Evolutionary conservation across 2,797 vertebrate genomes (phyloP).

Genomic region (Manis pentadactyla): DNA sequence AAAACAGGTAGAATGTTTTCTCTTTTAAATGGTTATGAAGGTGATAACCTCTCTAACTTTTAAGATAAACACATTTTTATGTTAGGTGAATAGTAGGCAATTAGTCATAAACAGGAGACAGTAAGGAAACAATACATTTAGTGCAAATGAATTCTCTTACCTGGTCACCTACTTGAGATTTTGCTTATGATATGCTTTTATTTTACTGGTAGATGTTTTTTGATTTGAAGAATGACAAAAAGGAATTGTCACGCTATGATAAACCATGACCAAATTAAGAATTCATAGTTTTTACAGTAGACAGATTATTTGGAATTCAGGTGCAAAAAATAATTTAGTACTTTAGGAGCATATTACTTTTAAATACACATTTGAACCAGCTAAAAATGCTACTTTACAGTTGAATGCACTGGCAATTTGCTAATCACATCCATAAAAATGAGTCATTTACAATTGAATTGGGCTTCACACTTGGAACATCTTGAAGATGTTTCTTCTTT

Average conservation of each 20-base stretch:
- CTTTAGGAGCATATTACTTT: neutral
- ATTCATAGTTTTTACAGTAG: neutral
- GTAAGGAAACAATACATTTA: neutral
- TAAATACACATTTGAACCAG: neutral
- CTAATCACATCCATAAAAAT: constrained; percentile 42
- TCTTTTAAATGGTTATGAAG: neutral
- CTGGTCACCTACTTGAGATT: constrained; percentile 18
- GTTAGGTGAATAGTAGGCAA: neutral
- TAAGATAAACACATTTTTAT: constrained; percentile 31
- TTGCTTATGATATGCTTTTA: constrained; percentile 17
- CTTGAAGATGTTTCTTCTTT: constrained; percentile 49
- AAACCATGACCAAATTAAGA: neutral
- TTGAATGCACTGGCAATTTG: neutral
- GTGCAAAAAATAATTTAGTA: neutral
- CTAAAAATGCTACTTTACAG: neutral
- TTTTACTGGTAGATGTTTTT: neutral
- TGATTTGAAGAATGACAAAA: constrained; percentile 3
- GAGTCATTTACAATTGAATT: neutral
- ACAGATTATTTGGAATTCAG: neutral
- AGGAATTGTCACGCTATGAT: neutral
- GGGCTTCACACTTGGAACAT: neutral
- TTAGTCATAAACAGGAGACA: neutral
- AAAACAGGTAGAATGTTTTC: constrained; percentile 44
- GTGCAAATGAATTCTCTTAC: constrained; percentile 3
- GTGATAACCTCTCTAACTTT: neutral